Evolutionary conservation across 2,888 invertebrate species (phyloP).

Genomic region (Lithosia quadra): DNA sequence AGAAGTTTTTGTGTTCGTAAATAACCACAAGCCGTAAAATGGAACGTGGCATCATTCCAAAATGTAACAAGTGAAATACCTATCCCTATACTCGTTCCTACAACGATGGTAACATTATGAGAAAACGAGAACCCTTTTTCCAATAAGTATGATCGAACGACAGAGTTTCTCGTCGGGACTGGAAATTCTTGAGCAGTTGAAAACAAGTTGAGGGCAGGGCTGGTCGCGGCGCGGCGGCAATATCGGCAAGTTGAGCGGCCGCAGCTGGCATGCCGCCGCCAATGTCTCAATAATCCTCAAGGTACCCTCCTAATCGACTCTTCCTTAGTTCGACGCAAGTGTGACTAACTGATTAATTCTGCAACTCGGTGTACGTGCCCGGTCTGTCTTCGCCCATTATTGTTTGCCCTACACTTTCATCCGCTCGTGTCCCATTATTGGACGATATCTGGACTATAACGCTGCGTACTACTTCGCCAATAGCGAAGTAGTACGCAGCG

Average conservation of each 20-base stretch:
- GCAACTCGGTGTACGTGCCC: constrained; percentile 77
- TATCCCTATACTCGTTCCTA: constrained; percentile 64
- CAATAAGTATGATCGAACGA: constrained; percentile 80
- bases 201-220: constrained; percentile 80
- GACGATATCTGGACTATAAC: constrained; percentile 81
- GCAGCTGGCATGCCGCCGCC: constrained; percentile 80
- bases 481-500: constrained; percentile 63
- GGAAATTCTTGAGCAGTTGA: constrained; percentile 80
- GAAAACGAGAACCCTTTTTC: constrained; percentile 69
- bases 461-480: too few relatives aligned
- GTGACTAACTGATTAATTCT: constrained; percentile 87
- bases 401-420: constrained; percentile 77
- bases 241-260: constrained; percentile 81
- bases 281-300: constrained; percentile 86
- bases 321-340: constrained; percentile 84
- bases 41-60: constrained; percentile 66
- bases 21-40: constrained; percentile 64
- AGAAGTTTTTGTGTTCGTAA: constrained; percentile 49
- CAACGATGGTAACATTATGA: constrained; percentile 60
- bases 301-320: constrained; percentile 86
- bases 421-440: constrained; percentile 77
- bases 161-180: constrained; percentile 72
- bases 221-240: constrained; percentile 74
- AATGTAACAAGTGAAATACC: constrained; percentile 61
- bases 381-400: constrained; percentile 74